Base-by-base conservation (phyloP, 1,140 invertebrate species). In the Riptortus pedestris region DNA sequence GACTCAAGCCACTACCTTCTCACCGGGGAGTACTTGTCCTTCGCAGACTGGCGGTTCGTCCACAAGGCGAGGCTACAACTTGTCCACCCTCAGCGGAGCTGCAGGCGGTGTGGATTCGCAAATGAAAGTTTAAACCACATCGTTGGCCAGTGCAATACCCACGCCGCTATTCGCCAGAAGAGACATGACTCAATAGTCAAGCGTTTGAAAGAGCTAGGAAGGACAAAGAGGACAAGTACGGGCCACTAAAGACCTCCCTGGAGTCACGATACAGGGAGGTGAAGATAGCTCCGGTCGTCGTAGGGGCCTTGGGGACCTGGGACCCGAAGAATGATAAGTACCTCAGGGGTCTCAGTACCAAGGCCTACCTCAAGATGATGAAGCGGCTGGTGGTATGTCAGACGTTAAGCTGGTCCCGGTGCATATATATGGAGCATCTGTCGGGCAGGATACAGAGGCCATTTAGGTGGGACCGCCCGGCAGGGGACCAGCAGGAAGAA, bases 31-130 rank as follows among this genome's bases (percentile, higher is more conserved):
- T 70, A 58, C 38, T 66, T 60, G 18, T 31, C 65, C 0, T 72
- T 71, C 45, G 58, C 66, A 18, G 71, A 71, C 55, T 71, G 70
- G 71, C 58, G 69, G 1, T 71, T 72, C 65, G 64, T 72, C 16
- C 71, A 72, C 63, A 57, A 65, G 9, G 70, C 71, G 0, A 20
- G 70, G 11, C 62, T 71, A 0, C 65, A 68, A 47, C 7, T 68
- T 0, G 18, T 70, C 0, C 67, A n/a, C 65, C 0, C 47, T 70
- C 0, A 67, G 68, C 31, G 70, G 14, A 14, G 45, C n/a, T 69
- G 68, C 62, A 64, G 58, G 27, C 12, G 60, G n/a, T 67, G 65
- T 55, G 12, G 20, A 22, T 62, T 38, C 14, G 45, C 28, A n/a
- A 48, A 62, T 29, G 38, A 62, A 18, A 24, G 28, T 27, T 11